Conservation (phyloP, 2,113 vertebrate species). For the Oreochromis tanganicae region DNA sequence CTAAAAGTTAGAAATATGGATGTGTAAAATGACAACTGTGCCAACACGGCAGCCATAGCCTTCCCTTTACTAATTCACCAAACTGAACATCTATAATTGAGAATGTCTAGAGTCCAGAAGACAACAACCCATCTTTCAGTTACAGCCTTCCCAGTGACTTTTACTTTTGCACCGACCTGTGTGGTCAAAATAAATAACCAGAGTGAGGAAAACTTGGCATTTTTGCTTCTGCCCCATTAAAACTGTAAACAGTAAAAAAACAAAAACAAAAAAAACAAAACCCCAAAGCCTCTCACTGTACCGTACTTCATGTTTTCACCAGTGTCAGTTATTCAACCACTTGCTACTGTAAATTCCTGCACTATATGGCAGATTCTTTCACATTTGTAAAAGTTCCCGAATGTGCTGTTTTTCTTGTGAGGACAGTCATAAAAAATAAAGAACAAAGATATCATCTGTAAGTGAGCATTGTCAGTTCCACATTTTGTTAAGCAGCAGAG, state of each 20-base stretch:
- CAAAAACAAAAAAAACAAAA: rapidly evolving
- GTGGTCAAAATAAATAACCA: not conserved
- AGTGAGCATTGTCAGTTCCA: too few relatives aligned
- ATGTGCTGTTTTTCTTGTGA: not conserved
- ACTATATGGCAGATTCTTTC: not conserved
- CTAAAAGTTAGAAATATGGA: not conserved
- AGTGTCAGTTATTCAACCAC: not conserved
- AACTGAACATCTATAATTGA: not conserved
- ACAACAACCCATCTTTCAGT: not conserved
- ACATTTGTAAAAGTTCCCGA: not conserved
- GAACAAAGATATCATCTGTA: not conserved
- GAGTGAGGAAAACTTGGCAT: not conserved
- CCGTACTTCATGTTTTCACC: not conserved
- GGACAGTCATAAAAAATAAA: not conserved
- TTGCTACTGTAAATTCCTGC: not conserved
- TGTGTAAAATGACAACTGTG: not conserved
- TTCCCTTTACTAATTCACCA: not conserved
- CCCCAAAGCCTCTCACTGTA: not conserved
- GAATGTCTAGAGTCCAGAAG: not conserved
- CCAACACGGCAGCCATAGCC: not conserved
- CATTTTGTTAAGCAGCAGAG: not conserved
- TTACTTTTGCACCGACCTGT: not conserved
- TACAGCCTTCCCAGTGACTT: not conserved
- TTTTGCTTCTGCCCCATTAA: not conserved
- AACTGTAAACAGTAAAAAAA: not conserved